Evolutionary conservation across 2,888 invertebrate genomes (phyloP).

Genomic region (Drosophila limbata): DNA sequence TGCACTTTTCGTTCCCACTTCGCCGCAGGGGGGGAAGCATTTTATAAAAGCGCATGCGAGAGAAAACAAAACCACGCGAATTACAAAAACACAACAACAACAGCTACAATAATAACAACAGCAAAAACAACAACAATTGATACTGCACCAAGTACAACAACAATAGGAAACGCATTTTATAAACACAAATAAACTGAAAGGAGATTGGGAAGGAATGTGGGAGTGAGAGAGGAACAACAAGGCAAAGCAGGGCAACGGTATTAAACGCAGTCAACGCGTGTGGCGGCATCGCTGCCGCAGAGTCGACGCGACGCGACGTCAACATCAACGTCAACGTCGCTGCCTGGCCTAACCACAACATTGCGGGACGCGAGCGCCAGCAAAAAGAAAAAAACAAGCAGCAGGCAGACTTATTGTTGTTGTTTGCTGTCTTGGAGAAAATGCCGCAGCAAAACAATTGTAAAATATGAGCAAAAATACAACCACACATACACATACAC

Average conservation of each 20-base stretch:
- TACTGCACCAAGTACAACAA: constrained; percentile 56
- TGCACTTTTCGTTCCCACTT: constrained; percentile 65
- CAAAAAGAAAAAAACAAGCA: constrained; percentile 23
- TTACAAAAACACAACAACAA: constrained; percentile 55
- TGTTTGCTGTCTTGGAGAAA: constrained; percentile 70
- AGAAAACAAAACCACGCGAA: constrained; percentile 75
- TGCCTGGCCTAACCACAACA: constrained; percentile 59
- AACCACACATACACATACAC: constrained; percentile 19
- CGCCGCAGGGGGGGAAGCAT: constrained; percentile 49
- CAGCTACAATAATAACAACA: constrained; percentile 18
- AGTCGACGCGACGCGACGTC: constrained; percentile 11
- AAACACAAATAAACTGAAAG: constrained; percentile 63
- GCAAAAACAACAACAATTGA: constrained; percentile 44
- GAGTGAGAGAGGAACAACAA: constrained; percentile 1
- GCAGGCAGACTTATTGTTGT: constrained; percentile 40
- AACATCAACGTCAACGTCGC: constrained; percentile 26
- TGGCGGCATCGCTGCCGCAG: constrained; percentile 32
- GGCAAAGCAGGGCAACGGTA: constrained; percentile 28
- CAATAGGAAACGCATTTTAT: constrained; percentile 64
- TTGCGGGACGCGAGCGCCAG: constrained; percentile 50
- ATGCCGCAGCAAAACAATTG: constrained; percentile 75
- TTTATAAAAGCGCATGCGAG: constrained; percentile 64
- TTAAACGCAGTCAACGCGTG: constrained; percentile 56
- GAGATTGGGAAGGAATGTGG: constrained; percentile 7
- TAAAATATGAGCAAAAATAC: constrained; percentile 73